Conservation (phyloP, 2,113 vertebrate genomes). For the Gnathonemus longibarbis region DNA sequence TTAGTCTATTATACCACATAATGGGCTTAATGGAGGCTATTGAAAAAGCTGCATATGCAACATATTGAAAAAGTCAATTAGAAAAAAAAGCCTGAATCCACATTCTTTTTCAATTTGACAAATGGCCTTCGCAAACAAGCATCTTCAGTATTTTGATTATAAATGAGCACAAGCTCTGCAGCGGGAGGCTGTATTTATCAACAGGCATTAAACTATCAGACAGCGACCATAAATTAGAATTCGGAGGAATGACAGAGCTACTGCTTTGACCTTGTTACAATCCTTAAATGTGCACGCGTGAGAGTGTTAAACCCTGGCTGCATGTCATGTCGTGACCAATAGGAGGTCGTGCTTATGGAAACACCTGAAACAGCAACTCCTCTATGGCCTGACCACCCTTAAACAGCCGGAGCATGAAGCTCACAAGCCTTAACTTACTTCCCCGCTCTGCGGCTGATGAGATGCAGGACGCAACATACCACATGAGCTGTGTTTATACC, state of each 20-base stretch:
- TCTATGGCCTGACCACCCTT: background rate
- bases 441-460: conserved; percentile 27
- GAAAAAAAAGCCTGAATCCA: background rate
- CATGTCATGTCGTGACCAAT: background rate
- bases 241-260: background rate
- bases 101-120: conserved; percentile 1
- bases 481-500: conserved; percentile 61
- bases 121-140: conserved; percentile 1
- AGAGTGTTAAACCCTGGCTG: background rate
- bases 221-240: conserved; percentile 3
- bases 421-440: background rate
- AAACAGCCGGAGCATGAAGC: background rate
- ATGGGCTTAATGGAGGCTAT: background rate
- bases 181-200: background rate
- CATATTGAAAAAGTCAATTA: background rate
- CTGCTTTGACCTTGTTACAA: conserved; percentile 5
- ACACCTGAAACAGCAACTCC: background rate
- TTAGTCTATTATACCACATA: background rate
- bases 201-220: background rate
- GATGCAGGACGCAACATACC: conserved; percentile 42
- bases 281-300: background rate
- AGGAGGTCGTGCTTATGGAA: background rate
- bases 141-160: conserved; percentile 7
- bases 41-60: background rate
- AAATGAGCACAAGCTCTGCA: background rate